Evolutionary conservation across 1,140 invertebrate genomes (phyloP).

Genomic region (Epicauta chinensis): DNA sequence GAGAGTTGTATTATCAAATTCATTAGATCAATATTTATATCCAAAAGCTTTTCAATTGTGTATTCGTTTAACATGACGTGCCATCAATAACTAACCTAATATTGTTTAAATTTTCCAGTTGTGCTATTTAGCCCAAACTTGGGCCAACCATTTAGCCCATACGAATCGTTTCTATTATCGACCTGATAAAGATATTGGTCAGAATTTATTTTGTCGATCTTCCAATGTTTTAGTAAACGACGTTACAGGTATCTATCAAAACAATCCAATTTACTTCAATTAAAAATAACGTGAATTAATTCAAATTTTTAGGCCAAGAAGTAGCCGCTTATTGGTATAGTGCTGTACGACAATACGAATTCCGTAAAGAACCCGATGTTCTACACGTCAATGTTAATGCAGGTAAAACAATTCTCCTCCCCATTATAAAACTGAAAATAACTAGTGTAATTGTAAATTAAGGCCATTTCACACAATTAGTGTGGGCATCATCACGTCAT

Average conservation of each 20-base stretch:
- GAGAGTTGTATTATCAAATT: too few relatives aligned
- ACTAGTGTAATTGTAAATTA: conserved; percentile 10
- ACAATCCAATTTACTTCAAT: conserved; percentile 3
- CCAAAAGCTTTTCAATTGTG: too few relatives aligned
- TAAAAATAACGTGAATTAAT: not conserved
- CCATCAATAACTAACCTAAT: too few relatives aligned
- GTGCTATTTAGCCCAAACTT: conserved; percentile 74
- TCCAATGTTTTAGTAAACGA: conserved; percentile 59
- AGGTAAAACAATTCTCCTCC: conserved; percentile 48
- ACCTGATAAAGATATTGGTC: conserved; percentile 65
- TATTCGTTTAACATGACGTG: too few relatives aligned
- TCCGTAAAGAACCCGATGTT: conserved; percentile 59
- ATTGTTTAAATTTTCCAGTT: conserved; percentile 45
- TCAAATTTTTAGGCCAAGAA: conserved; percentile 59
- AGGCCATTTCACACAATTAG: conserved; percentile 89
- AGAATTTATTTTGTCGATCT: conserved; percentile 68
- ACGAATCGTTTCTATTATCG: conserved; percentile 71
- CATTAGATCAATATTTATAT: too few relatives aligned
- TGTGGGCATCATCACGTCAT: conserved; percentile 72
- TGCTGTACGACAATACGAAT: conserved; percentile 70
- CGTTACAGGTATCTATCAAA: conserved; percentile 60
- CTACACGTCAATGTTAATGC: conserved; percentile 71
- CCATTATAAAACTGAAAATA: too few relatives aligned
- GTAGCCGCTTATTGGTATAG: conserved; percentile 83
- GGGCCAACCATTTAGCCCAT: conserved; percentile 77